Base-by-base conservation (phyloP, 2,797 vertebrate genomes). In the Arctocebus calabarensis region DNA sequence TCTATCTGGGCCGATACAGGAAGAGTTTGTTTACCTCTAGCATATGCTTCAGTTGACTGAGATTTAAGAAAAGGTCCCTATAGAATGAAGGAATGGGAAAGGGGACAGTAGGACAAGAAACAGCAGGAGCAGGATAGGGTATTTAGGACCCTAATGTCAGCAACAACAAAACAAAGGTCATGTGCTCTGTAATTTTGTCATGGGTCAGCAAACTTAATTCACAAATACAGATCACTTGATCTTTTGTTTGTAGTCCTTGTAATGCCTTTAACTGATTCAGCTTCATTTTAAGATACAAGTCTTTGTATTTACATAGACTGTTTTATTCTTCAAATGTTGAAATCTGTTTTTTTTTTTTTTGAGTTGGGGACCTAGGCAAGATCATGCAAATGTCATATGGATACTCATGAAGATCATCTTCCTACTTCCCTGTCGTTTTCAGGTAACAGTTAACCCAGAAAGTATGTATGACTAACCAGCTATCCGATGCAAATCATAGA, bases 1-100 rank as follows among this genome's bases (percentile, higher is more conserved):
- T 37, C 34, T 48, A 11, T 16, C 37, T 48, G 34, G 40, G 14
- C 92, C 37, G 83, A 43, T 96, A 84, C 83, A 94, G 92, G 66
- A 96, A 88, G 82, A 1, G 0, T 73, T 29, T 40, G 14, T 22
- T 27, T 5, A 0, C 29, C 22, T 62, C n/a, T 13, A 34, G 4
- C 9, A 0, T 22, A 7, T 2, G 4, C 27, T 62, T 52, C 0
- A 4, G 29, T 16, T 14, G 1, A 8, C 16, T 11, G 9, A 75
- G 22, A 40, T 29, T 62, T 59, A 23, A 90, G 64, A 40, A 23
- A 25, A 7, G 8, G 1, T 20, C 20, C 20, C 52, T 48, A 32
- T 1, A 25, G 45, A 84, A 77, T 23, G 20, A 13, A 17, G 23
- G 20, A 20, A 32, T 29, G 19, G 17, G 19, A 2, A 37, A 8